Conservation (phyloP, 2,888 invertebrate genomes). For the Epicampocera succincta region DNA sequence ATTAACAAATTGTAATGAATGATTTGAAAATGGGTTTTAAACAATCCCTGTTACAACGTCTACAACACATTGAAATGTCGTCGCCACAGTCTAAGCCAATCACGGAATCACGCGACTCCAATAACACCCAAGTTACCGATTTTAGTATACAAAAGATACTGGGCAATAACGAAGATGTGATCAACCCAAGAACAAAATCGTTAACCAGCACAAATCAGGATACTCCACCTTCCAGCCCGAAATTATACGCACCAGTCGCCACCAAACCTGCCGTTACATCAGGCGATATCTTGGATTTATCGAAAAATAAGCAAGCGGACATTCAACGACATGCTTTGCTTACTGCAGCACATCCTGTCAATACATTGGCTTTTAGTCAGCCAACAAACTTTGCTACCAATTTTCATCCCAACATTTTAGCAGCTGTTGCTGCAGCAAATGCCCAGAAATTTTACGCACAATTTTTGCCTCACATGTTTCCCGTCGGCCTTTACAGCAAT, state of each 20-base stretch:
- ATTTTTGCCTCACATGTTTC: conserved; percentile 78
- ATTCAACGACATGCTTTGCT: conserved; percentile 57
- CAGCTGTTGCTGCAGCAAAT: conserved; percentile 75
- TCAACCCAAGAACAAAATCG: not conserved
- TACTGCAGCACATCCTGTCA: not conserved
- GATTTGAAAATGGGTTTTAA: conserved; percentile 80
- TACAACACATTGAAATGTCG: conserved; percentile 76
- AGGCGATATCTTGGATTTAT: conserved; percentile 74
- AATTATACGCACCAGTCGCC: conserved; percentile 55
- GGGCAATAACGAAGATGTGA: conserved; percentile 35
- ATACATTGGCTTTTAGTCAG: conserved; percentile 39
- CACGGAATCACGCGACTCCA: conserved; percentile 33
- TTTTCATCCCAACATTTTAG: conserved; percentile 75
- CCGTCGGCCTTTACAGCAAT: conserved; percentile 71
- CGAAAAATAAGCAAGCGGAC: conserved; percentile 72
- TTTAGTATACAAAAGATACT: conserved; percentile 80
- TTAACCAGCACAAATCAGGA: conserved; percentile 6
- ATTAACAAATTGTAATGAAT: conserved; percentile 73
- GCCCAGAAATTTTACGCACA: conserved; percentile 79
- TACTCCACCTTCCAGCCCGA: conserved; percentile 60
- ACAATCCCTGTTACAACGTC: conserved; percentile 79
- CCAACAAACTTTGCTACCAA: conserved; percentile 34
- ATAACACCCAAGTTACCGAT: conserved; percentile 76
- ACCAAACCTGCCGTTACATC: conserved; percentile 33
- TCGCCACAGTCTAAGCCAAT: conserved; percentile 45